Percentiles rank a stretch among this genome's conserved stretches.
phyloP scores from a whole-genome alignment of 2,888 invertebrate species.

The Drosophila nr. perissopoda region DNA sequence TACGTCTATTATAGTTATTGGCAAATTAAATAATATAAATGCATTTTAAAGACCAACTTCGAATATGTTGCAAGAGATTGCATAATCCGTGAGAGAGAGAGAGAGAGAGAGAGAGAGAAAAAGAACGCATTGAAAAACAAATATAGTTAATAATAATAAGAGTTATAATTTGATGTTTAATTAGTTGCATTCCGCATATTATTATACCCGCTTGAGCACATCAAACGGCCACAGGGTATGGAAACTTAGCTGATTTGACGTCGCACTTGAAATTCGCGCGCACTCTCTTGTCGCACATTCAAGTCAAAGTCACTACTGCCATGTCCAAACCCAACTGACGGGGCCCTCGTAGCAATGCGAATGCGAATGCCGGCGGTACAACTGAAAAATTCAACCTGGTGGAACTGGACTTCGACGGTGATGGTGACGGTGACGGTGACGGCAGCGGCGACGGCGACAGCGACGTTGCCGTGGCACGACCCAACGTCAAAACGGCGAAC shows the following conservation, averaged over 20 bases:
- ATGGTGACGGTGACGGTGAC: not conserved
- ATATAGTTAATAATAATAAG: not conserved
- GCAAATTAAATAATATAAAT: not conserved
- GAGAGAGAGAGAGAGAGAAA: not conserved
- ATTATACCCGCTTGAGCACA: not conserved
- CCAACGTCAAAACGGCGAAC: conserved; percentile 39
- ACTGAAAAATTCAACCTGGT: conserved; percentile 72
- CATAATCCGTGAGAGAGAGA: not conserved
- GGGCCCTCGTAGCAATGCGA: conserved; percentile 35
- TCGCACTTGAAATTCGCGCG: conserved; percentile 67
- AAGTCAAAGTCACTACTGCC: conserved; percentile 66
- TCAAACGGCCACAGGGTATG: conserved; percentile 21
- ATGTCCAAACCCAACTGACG: conserved; percentile 47
- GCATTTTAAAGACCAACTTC: not conserved
- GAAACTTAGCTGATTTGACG: conserved; percentile 72
- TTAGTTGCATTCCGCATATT: not conserved
- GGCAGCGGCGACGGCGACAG: not conserved
- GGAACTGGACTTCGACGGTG: conserved; percentile 27
- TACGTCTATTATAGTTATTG: not conserved
- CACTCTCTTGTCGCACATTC: conserved; percentile 47
- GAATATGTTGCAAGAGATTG: not conserved
- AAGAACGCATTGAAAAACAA: not conserved
- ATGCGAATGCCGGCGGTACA: conserved; percentile 59
- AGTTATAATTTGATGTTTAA: too few species aligned
- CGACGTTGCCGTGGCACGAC: conserved; percentile 56